Conservation (phyloP, 2,113 vertebrate genomes). For the Myodes glareolus region DNA sequence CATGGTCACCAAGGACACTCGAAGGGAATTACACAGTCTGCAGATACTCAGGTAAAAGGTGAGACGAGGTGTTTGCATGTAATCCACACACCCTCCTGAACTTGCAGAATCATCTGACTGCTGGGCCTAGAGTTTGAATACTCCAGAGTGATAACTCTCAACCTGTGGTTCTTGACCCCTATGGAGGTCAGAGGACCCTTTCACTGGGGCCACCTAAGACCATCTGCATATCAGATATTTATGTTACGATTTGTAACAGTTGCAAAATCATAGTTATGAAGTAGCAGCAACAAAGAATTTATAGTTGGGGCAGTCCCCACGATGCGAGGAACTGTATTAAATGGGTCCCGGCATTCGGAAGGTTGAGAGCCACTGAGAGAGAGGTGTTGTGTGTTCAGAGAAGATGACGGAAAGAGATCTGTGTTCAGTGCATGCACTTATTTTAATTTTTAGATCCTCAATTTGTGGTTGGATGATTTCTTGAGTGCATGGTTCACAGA, state of each 20-base stretch:
- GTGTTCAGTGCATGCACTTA: fast-evolving
- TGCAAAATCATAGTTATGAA: not conserved
- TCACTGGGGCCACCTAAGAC: not conserved
- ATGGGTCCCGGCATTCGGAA: not conserved
- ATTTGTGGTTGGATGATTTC: not conserved
- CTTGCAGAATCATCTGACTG: no score
- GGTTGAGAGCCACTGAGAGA: not conserved
- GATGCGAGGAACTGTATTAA: not conserved
- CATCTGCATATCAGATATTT: not conserved
- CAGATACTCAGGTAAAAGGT: not conserved
- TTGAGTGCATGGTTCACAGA: not conserved
- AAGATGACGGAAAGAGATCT: not conserved
- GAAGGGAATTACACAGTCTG: not conserved
- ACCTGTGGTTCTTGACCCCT: not conserved
- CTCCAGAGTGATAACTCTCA: not conserved
- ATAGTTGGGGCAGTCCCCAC: not conserved
- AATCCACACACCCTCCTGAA: fast-evolving
- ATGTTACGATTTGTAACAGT: not conserved
- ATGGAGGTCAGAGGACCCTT: not conserved
- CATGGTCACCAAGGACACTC: not conserved
- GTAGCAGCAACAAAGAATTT: not conserved
- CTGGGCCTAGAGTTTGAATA: not conserved
- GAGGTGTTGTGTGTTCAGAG: not conserved
- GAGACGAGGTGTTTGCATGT: not conserved
- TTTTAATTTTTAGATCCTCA: no score